Conservation (phyloP, 2,888 invertebrate species). For the Patella pellucida region DNA sequence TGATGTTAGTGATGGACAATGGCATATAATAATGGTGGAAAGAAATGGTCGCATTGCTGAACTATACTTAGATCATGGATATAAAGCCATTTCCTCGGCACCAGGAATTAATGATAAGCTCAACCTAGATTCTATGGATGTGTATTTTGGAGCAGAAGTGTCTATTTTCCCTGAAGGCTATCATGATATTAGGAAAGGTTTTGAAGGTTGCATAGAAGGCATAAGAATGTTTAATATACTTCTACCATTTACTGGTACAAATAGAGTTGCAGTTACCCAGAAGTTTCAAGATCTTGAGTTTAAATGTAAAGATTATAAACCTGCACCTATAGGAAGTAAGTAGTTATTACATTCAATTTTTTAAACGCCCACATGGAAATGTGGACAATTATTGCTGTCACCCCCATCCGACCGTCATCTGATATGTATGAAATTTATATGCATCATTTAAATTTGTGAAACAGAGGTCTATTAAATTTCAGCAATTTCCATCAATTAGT, state of each 20-base stretch:
- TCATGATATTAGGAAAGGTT: constrained; percentile 81
- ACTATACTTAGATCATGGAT: constrained; percentile 83
- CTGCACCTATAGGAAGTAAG: background rate
- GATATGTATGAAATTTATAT: no score
- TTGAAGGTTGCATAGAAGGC: constrained; percentile 92
- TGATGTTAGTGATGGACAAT: constrained; percentile 86
- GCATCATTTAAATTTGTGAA: no score
- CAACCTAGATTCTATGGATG: constrained; percentile 86
- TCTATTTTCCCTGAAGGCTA: constrained; percentile 53
- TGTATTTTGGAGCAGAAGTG: constrained; percentile 88
- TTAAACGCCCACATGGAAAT: no score
- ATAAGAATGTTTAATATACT: constrained; percentile 82
- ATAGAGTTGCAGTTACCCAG: constrained; percentile 72
- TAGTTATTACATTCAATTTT: background rate
- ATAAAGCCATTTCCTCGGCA: constrained; percentile 79
- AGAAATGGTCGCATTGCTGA: constrained; percentile 83
- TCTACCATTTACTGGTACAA: constrained; percentile 76
- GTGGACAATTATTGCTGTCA: no score
- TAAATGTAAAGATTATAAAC: constrained; percentile 63
- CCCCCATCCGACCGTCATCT: no score
- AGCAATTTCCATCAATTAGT: no score
- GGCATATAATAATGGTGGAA: constrained; percentile 85
- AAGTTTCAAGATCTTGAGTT: constrained; percentile 67
- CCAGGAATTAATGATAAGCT: constrained; percentile 86
- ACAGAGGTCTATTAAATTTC: no score